Evolutionary conservation across 2,113 vertebrate genomes (phyloP).

Genomic region (Crotalus horridus): DNA sequence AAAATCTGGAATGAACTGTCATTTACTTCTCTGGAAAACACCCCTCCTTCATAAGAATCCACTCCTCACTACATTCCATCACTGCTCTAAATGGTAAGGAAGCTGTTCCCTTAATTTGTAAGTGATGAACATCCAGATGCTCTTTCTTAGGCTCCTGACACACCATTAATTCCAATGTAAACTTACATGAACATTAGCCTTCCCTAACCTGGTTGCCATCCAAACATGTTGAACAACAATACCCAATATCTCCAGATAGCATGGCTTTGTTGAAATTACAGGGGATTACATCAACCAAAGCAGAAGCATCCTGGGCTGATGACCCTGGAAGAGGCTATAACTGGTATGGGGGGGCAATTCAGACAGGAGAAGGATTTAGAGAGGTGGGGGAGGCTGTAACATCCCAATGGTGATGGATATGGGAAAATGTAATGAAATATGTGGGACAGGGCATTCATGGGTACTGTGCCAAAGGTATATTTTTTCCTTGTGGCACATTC

Average conservation of each 20-base stretch:
- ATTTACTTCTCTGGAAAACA: background rate
- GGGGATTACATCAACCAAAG: background rate
- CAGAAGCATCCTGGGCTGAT: background rate
- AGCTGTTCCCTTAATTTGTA: background rate
- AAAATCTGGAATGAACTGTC: background rate
- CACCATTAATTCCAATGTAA: background rate
- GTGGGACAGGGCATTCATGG: background rate
- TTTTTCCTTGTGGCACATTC: background rate
- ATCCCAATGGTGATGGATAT: background rate
- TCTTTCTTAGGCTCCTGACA: background rate
- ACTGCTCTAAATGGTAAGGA: background rate
- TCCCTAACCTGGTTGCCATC: background rate
- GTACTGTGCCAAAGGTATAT: background rate
- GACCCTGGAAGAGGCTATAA: background rate
- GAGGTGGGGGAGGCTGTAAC: background rate
- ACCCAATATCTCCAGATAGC: background rate
- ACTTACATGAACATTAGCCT: background rate
- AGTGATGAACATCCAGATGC: background rate
- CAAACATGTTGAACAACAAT: background rate
- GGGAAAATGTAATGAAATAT: background rate
- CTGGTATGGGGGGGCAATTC: background rate
- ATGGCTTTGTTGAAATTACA: background rate
- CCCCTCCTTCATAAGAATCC: background rate
- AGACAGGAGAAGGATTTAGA: background rate
- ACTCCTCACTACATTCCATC: background rate